Evolutionary conservation across 2,888 invertebrate species (phyloP), one percentile per base, ranked within the genome.

Genomic region (Poecilobothrus nobilitatus): DNA sequence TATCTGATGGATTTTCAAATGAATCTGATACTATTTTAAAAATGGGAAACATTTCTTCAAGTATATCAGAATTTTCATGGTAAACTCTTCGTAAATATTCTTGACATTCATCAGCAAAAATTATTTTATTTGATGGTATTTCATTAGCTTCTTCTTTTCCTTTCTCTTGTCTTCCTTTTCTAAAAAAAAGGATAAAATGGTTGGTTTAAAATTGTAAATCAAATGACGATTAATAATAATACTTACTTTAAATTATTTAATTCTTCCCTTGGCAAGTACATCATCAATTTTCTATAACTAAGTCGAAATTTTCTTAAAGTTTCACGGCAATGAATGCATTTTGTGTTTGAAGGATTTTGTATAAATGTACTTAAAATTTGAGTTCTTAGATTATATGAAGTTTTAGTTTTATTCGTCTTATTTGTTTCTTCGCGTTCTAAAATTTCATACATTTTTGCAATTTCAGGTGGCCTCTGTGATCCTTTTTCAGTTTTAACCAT

Each of bases 41-140:
- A 65, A 91, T 84, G 0, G 94, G 91, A 68, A 90, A 86, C n/a
- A 94, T 82, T n/a, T 87, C 79, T 70, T 82, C 81, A 3, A 97
- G 78, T 8, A 93, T 82, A 0, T 88, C 86, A 63, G 85, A 84
- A 76, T 96, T 92, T 73, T 88, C 87, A 68, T 84, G 77, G 85
- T 91, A 94, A 37, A 95, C 84, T 65, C 86, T 79, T 34, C 89
- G 85, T 73, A 96, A 83, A 75, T 88, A 87, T n/a, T 87, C 82
- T 74, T 86, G 87, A 21, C 85, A 86, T 76, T 89, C 87, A 79
- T 88, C 86, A 0, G 90, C 87, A 83, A 88, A 86, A 69, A 90
- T 77, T 66, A 86, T 80, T 71, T 81, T 79, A 62, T 79, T 77
- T 62, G 53, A 15, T 76, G 0, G 78, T 78, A 41, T 68, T 68